phyloP scores from a whole-genome alignment of 2,888 invertebrate species.

The Drosophila neotestacea region DNA sequence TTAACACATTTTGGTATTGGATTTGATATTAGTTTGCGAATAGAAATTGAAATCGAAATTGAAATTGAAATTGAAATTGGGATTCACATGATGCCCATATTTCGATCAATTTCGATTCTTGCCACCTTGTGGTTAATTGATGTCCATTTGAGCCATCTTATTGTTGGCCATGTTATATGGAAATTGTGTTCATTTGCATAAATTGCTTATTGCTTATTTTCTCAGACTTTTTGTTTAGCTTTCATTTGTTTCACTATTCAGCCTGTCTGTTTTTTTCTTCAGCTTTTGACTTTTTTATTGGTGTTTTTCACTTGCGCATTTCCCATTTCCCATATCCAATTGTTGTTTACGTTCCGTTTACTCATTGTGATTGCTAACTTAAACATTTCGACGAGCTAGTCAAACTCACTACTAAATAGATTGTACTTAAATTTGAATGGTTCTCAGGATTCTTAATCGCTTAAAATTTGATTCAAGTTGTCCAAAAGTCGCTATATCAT shows the following conservation, averaged over 20 bases:
- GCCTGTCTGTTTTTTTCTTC: conserved; percentile 42
- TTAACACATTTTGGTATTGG: conserved; percentile 51
- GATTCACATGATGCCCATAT: conserved; percentile 45
- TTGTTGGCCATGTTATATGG: conserved; percentile 32
- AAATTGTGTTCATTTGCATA: conserved; percentile 65
- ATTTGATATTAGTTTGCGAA: not conserved
- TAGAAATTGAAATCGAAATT: too few species aligned
- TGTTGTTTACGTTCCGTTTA: conserved; percentile 48
- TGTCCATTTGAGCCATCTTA: conserved; percentile 43
- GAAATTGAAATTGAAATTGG: conserved; percentile 16
- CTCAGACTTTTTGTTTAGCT: conserved; percentile 47
- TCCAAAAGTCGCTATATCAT: conserved; percentile 18
- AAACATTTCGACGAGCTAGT: conserved; percentile 52
- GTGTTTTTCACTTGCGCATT: conserved; percentile 72
- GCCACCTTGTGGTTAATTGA: conserved; percentile 62
- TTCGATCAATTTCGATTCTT: conserved; percentile 52
- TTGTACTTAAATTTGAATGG: conserved; percentile 21
- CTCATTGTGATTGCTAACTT: conserved; percentile 53
- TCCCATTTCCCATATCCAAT: conserved; percentile 64
- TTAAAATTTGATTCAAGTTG: conserved; percentile 42
- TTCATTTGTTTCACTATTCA: conserved; percentile 34
- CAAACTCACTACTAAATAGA: conserved; percentile 31
- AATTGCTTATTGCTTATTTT: conserved; percentile 43
- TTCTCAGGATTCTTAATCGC: conserved; percentile 41
- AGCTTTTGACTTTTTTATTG: conserved; percentile 73